Conservation (phyloP, 1,140 invertebrate genomes). For the Euura lappo region DNA sequence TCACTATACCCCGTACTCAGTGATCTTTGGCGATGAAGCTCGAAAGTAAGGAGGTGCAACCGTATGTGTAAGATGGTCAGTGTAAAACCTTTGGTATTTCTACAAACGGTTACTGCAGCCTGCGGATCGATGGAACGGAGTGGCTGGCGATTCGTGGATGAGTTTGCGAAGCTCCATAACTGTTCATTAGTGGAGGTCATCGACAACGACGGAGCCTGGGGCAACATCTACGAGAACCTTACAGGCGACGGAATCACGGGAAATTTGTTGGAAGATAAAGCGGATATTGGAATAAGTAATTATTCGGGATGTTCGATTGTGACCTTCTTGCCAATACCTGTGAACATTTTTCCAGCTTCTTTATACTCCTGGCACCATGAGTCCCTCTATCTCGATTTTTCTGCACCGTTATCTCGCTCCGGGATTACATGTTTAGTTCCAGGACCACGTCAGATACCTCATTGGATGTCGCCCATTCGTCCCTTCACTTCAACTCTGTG, state of each 20-base stretch:
- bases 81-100: too few species aligned
- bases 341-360: conserved; percentile 53
- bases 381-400: conserved; percentile 63
- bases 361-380: conserved; percentile 67
- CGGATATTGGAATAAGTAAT: conserved; percentile 60
- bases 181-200: conserved; percentile 58
- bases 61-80: too few species aligned
- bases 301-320: too few species aligned
- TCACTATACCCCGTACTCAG: neutral
- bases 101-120: too few species aligned
- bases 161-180: conserved; percentile 48
- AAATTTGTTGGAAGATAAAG: conserved; percentile 63
- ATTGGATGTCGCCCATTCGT: conserved; percentile 22
- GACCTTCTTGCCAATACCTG: too few species aligned
- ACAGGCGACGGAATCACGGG: conserved; percentile 65
- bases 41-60: too few species aligned
- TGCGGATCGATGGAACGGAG: conserved; percentile 52
- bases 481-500: conserved; percentile 27
- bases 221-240: conserved; percentile 64
- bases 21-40: neutral
- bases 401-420: conserved; percentile 60
- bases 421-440: conserved; percentile 67
- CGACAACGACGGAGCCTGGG: conserved; percentile 63
- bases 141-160: conserved; percentile 39
- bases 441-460: conserved; percentile 43